Evolutionary conservation across 2,113 vertebrate species (phyloP), one percentile per base, ranked within the genome.

Genomic region (Cranoglanis bouderius): DNA sequence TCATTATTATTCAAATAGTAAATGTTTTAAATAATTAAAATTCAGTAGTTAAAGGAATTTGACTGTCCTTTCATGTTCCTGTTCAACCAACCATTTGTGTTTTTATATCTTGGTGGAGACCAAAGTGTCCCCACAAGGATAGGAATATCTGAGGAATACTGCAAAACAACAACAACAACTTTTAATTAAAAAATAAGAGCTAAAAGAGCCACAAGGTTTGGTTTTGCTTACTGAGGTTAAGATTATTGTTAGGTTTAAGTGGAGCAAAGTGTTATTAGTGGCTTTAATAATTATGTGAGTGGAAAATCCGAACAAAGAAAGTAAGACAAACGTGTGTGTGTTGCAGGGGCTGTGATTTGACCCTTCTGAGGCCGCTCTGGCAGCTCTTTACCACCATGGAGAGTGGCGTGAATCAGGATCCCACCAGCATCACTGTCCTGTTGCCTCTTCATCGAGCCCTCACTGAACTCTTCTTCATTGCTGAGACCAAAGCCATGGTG

Each of bases 371-470:
- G 88, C 98, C 98, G 2, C 95, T 99, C 57, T 99, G 98, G 98
- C 97, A 97, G 93, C 96, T 99, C 78, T 99, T 99, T 87, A 96
- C 95, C 80, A 93, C 96, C 1, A 98, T 99, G 98, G 98, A 99
- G 90, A 96, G 96, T 86, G 94, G 93, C 81, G 92, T 96, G 14
- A 96, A 93, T 91, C 96, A 97, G 2, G 97, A 99, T 10, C 91
- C 95, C 57, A 94, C 96, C 49, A 96, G 96, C 91, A 94, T 97
- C 78, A 96, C 96, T 0, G 96, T 99, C 92, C 96, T 99, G 85
- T 96, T 97, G 85, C 98, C 98, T 61, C 96, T 99, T 81, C 98
- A 99, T 93, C 96, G 98, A 19, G 98, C 98, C 29, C 97, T 99
- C 88, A 97, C 98, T 0, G 98, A 99, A 74, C 97, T 99, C 87